Base-by-base conservation (phyloP, 2,113 vertebrate genomes). In the Anoura caudifer region DNA sequence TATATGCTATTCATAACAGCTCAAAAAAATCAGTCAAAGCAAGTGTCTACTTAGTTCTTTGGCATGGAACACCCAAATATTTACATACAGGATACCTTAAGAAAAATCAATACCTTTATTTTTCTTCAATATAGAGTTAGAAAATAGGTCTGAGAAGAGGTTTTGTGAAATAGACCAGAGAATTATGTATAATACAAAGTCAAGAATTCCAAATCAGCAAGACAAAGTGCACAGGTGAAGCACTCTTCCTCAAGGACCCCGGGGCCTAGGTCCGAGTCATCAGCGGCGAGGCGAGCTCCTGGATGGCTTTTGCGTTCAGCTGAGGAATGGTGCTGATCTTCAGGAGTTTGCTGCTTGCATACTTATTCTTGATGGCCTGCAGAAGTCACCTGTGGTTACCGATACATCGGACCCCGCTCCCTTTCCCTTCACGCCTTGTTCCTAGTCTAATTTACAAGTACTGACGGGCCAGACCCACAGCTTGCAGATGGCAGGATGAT, bases 351-450 rank as follows among this genome's bases (percentile, higher is more conserved):
- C 98, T 98, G 98, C 99, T 99, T 1, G 99, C 98, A 50, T 99
- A 99, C 85, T 99, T 99, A 81, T 98, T 99, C 98, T 97, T 99
- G 82, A 99, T 76, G 9, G 99, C 99, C 99, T 99, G 98, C 5
- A 95, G 90, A 91, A 70, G 69, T 13, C 54, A 84, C 80, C 7
- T 14, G 65, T 20, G 76, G 47, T 84, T 50, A 91, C 94, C 56
- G 12, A 41, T 1, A 41, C 22, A 3, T 85, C 47, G 45, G 85
- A 41, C 6, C 22, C 4, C 12, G 5, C 0, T 13, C 4, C 0
- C 20, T 16, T 38, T 28, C 75, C 33, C 36, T 36, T 54, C 12
- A 31, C 0, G 12, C 33, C 54, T 75, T 13, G 26, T 4, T 81
- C 85, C 84, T 45, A 43, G 47, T 11, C 72, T 90, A 50, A 69